phyloP scores from a whole-genome alignment of 2,888 invertebrate species.

The Antheraea assamensis region DNA sequence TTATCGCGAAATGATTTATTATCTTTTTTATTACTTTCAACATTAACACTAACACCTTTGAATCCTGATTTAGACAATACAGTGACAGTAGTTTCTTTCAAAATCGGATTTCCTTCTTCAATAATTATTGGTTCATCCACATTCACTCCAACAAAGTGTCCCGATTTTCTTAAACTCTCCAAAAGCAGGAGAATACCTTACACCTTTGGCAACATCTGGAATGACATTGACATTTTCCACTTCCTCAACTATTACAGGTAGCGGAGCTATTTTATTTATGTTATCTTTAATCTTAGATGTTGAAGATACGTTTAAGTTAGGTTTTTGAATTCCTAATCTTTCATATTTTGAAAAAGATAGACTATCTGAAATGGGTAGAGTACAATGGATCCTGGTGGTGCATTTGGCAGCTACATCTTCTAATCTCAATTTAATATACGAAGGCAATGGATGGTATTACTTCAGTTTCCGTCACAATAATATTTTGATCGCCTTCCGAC shows the following conservation, averaged over 20 bases:
- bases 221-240: not conserved
- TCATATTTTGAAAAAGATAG: not conserved
- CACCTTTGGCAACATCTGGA: not conserved
- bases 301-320: not conserved
- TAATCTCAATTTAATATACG: constrained; percentile 36
- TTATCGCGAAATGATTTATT: not conserved
- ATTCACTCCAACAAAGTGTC: not conserved
- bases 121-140: not conserved
- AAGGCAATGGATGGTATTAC: constrained; percentile 35
- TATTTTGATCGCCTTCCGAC: constrained; percentile 36
- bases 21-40: not conserved
- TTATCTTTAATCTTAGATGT: not conserved
- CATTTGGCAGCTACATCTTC: constrained; percentile 33
- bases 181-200: not conserved
- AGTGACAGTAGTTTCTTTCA: not conserved
- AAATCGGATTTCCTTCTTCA: not conserved
- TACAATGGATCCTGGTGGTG: constrained; percentile 21
- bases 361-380: not conserved
- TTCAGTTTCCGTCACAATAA: constrained; percentile 37
- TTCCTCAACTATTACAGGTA: not conserved
- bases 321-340: not conserved
- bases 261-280: not conserved
- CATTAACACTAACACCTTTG: not conserved
- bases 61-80: not conserved
- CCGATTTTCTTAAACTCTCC: not conserved